Evolutionary conservation across 2,888 invertebrate species (phyloP).

Genomic region (Dyspetes luteomarginatus): DNA sequence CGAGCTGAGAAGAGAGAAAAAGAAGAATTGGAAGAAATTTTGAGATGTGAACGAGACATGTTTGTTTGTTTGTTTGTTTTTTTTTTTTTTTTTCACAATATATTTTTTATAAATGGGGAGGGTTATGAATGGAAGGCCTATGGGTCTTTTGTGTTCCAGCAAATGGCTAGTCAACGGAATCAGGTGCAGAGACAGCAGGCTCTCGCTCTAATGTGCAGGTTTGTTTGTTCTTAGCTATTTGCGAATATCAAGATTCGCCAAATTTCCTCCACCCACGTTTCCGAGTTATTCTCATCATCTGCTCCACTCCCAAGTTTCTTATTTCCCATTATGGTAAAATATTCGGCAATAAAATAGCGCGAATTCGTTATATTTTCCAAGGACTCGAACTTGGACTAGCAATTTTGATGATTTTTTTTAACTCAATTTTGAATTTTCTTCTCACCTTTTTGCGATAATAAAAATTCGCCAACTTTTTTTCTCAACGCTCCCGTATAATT

Average conservation of each 20-base stretch:
- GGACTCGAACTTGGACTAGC: neutral
- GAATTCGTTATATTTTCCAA: too few relatives aligned
- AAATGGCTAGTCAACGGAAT: conserved; percentile 94
- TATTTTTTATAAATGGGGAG: conserved; percentile 75
- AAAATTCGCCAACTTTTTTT: too few relatives aligned
- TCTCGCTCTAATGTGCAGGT: conserved; percentile 96
- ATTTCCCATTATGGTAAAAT: too few relatives aligned
- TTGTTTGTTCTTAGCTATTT: conserved; percentile 80
- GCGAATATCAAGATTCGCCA: conserved; percentile 5
- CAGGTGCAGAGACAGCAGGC: conserved; percentile 96
- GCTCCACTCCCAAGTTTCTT: too few relatives aligned
- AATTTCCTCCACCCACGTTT: neutral
- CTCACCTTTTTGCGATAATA: neutral
- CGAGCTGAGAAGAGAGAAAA: conserved; percentile 18
- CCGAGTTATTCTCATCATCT: too few relatives aligned
- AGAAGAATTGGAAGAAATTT: conserved; percentile 15
- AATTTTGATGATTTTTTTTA: neutral
- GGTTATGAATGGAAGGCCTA: conserved; percentile 82
- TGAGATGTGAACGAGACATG: conserved; percentile 66
- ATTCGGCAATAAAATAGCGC: too few relatives aligned
- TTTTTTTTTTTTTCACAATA: conserved; percentile 12
- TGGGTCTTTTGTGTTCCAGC: conserved; percentile 86
- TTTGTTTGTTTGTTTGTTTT: neutral
- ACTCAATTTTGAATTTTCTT: neutral
- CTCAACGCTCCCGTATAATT: too few relatives aligned